Evolutionary conservation across 2,797 vertebrate species (phyloP).

Genomic region (Tapirus indicus): DNA sequence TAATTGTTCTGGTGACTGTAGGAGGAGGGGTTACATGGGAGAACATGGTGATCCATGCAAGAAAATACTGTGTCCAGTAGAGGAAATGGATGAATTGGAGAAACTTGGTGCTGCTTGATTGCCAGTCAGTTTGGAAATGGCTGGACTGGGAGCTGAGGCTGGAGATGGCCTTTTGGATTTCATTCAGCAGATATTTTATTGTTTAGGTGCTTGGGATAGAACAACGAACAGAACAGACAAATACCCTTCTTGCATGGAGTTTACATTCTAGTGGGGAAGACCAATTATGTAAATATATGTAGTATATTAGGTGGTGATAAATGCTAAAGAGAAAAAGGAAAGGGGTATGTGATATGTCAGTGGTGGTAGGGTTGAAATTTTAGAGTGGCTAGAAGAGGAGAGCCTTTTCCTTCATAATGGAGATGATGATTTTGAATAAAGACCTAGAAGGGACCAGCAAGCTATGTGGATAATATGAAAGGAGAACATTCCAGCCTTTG

Average conservation of each 20-base stretch:
- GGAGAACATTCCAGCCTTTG: not conserved
- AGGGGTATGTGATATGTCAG: not conserved
- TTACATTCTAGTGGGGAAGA: slow-evolving; percentile 28
- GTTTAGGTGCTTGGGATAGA: slow-evolving; percentile 29
- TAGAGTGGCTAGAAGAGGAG: not conserved
- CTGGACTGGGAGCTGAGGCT: not conserved
- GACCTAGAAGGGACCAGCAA: not conserved
- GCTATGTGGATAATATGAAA: not conserved
- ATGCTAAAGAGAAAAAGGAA: not conserved
- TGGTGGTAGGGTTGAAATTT: not conserved
- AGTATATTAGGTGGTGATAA: not conserved
- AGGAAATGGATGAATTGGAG: not conserved
- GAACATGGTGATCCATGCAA: not conserved
- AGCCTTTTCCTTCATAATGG: not conserved
- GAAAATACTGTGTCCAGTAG: not conserved
- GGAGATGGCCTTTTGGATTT: slow-evolving; percentile 35
- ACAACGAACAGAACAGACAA: not conserved
- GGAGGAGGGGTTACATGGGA: not conserved
- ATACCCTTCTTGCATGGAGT: not conserved
- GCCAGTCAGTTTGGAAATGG: not conserved
- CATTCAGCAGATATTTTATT: not conserved
- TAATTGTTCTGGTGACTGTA: not conserved
- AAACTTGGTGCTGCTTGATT: slow-evolving; percentile 13
- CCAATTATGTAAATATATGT: not conserved
- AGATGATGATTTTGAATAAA: slow-evolving; percentile 36